Evolutionary conservation across 2,797 vertebrate species (phyloP).

Genomic region (Sebastes taczanowskii): DNA sequence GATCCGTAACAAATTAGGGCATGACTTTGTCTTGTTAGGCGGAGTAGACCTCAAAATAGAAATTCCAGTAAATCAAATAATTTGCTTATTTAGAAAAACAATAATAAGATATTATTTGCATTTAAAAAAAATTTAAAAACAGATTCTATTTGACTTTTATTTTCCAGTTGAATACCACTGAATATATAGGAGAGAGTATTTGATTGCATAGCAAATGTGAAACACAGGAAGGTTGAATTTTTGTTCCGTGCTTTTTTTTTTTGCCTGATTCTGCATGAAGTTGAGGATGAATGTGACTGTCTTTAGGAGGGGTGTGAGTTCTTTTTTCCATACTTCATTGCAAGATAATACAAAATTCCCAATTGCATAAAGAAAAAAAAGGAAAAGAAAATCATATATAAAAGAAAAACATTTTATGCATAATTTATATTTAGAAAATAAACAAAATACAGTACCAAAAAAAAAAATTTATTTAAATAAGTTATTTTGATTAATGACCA

Average conservation of each 20-base stretch:
- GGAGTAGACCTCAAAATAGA: background rate
- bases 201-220: background rate
- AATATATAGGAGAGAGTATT: background rate
- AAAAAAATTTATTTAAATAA: background rate
- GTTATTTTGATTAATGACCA: background rate
- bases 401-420: background rate
- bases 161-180: background rate
- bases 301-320: background rate
- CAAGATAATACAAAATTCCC: background rate
- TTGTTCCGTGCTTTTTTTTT: background rate
- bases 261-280: background rate
- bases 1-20: background rate
- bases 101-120: background rate
- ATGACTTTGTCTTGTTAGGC: background rate
- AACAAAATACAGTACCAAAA: background rate
- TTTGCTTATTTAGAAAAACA: background rate
- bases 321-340: background rate
- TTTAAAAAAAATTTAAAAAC: background rate
- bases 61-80: background rate
- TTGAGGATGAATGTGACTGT: background rate
- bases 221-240: background rate
- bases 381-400: background rate
- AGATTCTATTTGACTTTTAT: background rate
- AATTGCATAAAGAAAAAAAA: background rate
- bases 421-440: background rate